Percentiles rank a stretch among this genome's conserved stretches.
These are phyloP conservation scores for Meandrina meandrites DNA, from an alignment of 92 coral and sea anemone species.

Conservation along the genomic window DNA sequence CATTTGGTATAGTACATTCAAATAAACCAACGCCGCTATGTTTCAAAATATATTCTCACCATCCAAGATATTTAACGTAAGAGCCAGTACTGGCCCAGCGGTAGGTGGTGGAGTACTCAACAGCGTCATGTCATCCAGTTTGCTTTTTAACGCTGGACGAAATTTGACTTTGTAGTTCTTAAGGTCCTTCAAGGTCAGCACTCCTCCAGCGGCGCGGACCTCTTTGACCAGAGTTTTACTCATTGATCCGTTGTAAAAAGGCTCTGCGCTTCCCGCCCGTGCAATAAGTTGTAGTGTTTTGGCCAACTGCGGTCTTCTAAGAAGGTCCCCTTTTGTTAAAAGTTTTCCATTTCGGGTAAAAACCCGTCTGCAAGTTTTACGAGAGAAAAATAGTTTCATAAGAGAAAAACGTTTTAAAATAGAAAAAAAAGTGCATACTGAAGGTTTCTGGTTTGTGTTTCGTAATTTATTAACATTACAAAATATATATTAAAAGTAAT, in stretches of 20 bases:
- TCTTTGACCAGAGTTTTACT: conserved; percentile 78
- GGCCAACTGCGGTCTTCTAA: conserved; percentile 86
- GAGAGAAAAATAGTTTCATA: neutral
- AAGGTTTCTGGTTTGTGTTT: neutral
- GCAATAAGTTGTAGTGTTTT: conserved; percentile 79
- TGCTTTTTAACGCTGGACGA: conserved; percentile 73
- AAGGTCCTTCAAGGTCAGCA: conserved; percentile 77
- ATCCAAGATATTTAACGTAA: conserved; percentile 81
- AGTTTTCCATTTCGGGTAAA: conserved; percentile 82
- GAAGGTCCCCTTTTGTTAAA: conserved; percentile 77
- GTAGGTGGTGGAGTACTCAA: conserved; percentile 93
- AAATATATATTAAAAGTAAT: too few species aligned
- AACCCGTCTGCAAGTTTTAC: conserved; percentile 47
- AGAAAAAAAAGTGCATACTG: neutral
- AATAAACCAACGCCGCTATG: neutral
- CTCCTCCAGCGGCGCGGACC: conserved; percentile 84
- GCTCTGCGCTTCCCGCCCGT: conserved; percentile 80
- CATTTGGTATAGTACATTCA: neutral
- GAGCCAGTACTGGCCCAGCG: conserved; percentile 92
- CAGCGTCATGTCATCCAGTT: conserved; percentile 71
- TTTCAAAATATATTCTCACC: conserved; percentile 55
- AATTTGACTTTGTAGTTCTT: conserved; percentile 80
- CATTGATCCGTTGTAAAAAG: conserved; percentile 82
- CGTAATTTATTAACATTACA: too few species aligned
- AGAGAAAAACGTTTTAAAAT: too few species aligned